Evolutionary conservation across 2,888 invertebrate species (phyloP).

Genomic region (Odontocolon sp.): DNA sequence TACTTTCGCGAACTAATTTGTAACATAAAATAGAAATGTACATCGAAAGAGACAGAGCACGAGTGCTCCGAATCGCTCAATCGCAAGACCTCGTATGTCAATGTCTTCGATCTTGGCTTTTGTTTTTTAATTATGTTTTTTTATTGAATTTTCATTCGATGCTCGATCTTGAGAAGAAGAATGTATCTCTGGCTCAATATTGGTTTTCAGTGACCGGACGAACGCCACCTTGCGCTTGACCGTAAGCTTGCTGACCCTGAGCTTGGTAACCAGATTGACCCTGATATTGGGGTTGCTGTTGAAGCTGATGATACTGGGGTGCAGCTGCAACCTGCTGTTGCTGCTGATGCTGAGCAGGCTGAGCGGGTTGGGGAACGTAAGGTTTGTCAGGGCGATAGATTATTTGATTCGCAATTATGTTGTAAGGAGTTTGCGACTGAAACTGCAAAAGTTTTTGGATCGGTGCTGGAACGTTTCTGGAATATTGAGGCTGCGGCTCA

Average conservation of each 20-base stretch:
- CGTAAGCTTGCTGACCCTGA: constrained; percentile 50
- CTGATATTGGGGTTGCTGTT: constrained; percentile 49
- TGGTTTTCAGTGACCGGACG: constrained; percentile 74
- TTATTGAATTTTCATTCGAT: no score
- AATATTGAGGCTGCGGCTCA: constrained; percentile 64
- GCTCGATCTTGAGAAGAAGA: not conserved
- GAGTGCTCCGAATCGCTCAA: not conserved
- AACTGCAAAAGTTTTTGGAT: constrained; percentile 65
- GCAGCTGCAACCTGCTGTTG: constrained; percentile 26
- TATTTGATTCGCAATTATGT: constrained; percentile 76
- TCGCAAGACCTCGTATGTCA: constrained; percentile 3
- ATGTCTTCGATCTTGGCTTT: constrained; percentile 9
- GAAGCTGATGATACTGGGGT: constrained; percentile 57
- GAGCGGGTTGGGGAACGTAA: constrained; percentile 74
- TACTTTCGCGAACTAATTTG: constrained; percentile 2
- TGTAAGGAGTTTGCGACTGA: constrained; percentile 66
- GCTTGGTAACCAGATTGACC: constrained; percentile 51
- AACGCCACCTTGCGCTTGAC: constrained; percentile 61
- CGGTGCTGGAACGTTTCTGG: constrained; percentile 59
- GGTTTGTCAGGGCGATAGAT: constrained; percentile 72
- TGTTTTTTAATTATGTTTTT: not conserved
- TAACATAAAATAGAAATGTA: not conserved
- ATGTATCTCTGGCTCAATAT: constrained; percentile 62
- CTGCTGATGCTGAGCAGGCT: constrained; percentile 58
- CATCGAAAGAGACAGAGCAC: not conserved